These are phyloP conservation scores for Eumerus sabulonum DNA, from an alignment of 2,888 invertebrate genomes.

Conservation along the genomic window DNA sequence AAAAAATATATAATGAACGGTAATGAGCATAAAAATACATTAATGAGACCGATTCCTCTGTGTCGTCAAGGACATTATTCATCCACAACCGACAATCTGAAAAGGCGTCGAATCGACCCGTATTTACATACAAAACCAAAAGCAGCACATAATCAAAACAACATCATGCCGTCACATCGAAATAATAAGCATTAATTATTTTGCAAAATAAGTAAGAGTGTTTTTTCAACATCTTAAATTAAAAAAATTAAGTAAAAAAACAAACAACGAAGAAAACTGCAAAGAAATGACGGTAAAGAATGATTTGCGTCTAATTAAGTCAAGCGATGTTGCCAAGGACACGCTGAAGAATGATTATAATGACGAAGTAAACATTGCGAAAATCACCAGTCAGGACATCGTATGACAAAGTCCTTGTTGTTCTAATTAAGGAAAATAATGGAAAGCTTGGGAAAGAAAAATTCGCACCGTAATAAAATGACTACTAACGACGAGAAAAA, in stretches of 20 bases:
- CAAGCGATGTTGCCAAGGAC: constrained; percentile 16
- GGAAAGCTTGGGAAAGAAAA: constrained; percentile 14
- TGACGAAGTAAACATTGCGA: constrained; percentile 36
- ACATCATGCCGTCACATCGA: no score
- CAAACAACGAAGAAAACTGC: constrained; percentile 8
- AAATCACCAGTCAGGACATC: constrained; percentile 13
- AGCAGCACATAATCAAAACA: no score
- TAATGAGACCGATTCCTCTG: not conserved
- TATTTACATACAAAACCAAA: no score
- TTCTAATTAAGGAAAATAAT: constrained; percentile 48
- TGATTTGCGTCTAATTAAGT: constrained; percentile 52
- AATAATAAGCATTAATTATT: not conserved
- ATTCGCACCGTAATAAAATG: no score
- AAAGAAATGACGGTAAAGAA: constrained; percentile 40
- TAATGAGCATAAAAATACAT: no score
- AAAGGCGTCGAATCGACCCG: no score
- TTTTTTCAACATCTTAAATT: not conserved
- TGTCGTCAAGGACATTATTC: constrained; percentile 10
- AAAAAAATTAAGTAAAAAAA: constrained; percentile 12
- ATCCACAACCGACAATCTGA: not conserved
- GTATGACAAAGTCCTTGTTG: no score
- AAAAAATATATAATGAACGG: not conserved
- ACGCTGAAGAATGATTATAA: constrained; percentile 39
- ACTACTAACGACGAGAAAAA: no score
- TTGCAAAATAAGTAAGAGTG: not conserved